Evolutionary conservation across 2,888 invertebrate species (phyloP), one percentile per base, ranked within the genome.

Genomic region (Rhagonycha lutea): DNA sequence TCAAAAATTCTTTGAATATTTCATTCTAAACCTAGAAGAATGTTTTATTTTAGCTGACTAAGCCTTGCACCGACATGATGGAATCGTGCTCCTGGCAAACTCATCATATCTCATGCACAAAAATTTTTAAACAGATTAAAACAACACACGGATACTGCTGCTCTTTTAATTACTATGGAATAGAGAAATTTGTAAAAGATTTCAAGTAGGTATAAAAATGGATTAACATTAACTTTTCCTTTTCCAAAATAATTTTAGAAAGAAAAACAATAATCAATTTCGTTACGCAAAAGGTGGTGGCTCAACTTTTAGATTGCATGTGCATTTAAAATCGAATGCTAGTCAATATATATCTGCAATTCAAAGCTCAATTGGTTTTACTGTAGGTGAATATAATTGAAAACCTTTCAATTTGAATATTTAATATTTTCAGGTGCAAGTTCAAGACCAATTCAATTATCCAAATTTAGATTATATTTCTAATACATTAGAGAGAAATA

Each of bases 381-480:
- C 70, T 14, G 78, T 78, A 73, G 67, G 69, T 69, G 61, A 61
- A 61, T 18, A 3, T 18, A 3, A 14, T 14, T 29, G 5, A 11
- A 29, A 4, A 62, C 28, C n/a, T 12, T 14, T 29, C 62, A 3
- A 9, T 2, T 18, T 18, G 18, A 18, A 18, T 18, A 18, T 18
- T 18, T 24, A 72, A 67, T 18, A 18, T 18, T 18, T 18, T 18
- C 18, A 18, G 18, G 18, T 18, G 5, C 28, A 69, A 32, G 73
- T 76, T 8, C 74, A 77, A 26, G 71, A 73, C 67, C 18, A 61
- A 14, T 8, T 14, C 12, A 69, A 68, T 72, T 77, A 71, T 72
- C 90, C 90, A 1, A 91, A 91, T 80, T 88, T 88, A 0, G 88
- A 89, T 1, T 82, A 89, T 0, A 78, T 86, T 0, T 86, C 88